Percentiles rank a stretch among this genome's conserved stretches.
phyloP scores from a whole-genome alignment of 2,113 vertebrate genomes.

The Chloropsis cyanopogon region DNA sequence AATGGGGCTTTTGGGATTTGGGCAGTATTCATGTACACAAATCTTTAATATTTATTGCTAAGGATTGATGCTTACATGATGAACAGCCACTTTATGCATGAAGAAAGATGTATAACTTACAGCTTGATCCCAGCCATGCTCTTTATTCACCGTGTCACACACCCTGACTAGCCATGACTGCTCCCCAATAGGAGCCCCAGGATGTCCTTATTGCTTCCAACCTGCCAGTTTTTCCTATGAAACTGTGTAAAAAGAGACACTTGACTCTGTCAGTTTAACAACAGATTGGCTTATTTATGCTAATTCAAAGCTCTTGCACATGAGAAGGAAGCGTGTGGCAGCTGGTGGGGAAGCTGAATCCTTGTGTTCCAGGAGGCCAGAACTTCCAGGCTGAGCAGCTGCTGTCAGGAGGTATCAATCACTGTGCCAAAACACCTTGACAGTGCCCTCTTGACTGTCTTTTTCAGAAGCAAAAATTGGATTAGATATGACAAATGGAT shows the following conservation, averaged over 20 bases:
- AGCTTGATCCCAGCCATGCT: neutral
- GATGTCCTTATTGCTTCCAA: neutral
- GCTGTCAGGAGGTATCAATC: neutral
- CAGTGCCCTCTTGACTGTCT: neutral
- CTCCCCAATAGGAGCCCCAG: neutral
- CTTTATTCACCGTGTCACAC: neutral
- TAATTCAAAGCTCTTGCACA: neutral
- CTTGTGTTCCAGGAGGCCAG: neutral
- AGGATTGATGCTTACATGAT: neutral
- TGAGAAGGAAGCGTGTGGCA: neutral
- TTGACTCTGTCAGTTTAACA: neutral
- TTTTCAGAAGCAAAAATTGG: neutral
- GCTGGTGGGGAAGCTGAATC: neutral
- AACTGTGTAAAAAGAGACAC: neutral
- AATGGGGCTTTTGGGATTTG: constrained; percentile 18
- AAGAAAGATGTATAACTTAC: neutral
- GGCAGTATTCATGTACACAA: neutral
- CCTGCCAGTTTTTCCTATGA: neutral
- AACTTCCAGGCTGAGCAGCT: constrained; percentile 24
- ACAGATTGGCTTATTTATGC: neutral
- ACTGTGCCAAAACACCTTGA: neutral
- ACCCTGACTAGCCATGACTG: neutral
- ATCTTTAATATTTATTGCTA: neutral
- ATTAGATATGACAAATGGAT: neutral
- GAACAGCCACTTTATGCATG: neutral